A percentile compares a stretch with the other conserved stretches of the same genome.
Evolutionary conservation across 2,888 invertebrate species (phyloP).

Genomic region (Stenolophus ochropezus): DNA sequence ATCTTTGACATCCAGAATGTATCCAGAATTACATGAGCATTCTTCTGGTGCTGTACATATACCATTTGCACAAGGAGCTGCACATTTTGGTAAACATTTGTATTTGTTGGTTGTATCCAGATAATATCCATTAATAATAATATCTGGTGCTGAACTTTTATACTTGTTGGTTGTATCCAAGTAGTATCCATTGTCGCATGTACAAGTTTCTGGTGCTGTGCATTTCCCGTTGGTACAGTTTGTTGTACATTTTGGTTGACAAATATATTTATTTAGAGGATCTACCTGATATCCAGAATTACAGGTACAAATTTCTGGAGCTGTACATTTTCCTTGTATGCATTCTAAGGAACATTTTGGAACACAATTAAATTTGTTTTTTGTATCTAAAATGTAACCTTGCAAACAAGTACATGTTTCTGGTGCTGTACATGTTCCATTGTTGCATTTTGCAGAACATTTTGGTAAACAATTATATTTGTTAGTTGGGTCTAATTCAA

Average conservation of each 20-base stretch:
- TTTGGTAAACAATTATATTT: slow-evolving; percentile 61
- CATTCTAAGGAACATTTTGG: slow-evolving; percentile 64
- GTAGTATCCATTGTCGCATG: slow-evolving; percentile 72
- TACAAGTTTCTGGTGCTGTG: slow-evolving; percentile 64
- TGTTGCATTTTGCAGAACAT: slow-evolving; percentile 63
- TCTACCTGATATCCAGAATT: slow-evolving; percentile 66
- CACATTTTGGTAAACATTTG: slow-evolving; percentile 70
- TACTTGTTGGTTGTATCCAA: slow-evolving; percentile 63
- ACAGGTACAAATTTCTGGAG: slow-evolving; percentile 64
- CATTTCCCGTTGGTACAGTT: slow-evolving; percentile 69
- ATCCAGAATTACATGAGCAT: slow-evolving; percentile 72
- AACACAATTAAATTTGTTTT: slow-evolving; percentile 64
- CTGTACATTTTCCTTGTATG: slow-evolving; percentile 64
- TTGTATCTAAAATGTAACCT: slow-evolving; percentile 64
- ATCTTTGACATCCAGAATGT: slow-evolving; percentile 68
- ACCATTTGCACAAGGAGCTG: slow-evolving; percentile 69
- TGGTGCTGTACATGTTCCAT: slow-evolving; percentile 64
- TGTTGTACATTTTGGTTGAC: slow-evolving; percentile 65
- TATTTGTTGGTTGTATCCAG: slow-evolving; percentile 70
- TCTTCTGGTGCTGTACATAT: slow-evolving; percentile 60
- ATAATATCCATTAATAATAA: slow-evolving; percentile 75
- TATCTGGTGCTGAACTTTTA: slow-evolving; percentile 68
- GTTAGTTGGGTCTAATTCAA: background rate
- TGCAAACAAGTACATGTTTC: slow-evolving; percentile 65
- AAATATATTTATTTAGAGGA: slow-evolving; percentile 63